Conservation (phyloP, 2,113 vertebrate species). For the Psittacus erithacus region DNA sequence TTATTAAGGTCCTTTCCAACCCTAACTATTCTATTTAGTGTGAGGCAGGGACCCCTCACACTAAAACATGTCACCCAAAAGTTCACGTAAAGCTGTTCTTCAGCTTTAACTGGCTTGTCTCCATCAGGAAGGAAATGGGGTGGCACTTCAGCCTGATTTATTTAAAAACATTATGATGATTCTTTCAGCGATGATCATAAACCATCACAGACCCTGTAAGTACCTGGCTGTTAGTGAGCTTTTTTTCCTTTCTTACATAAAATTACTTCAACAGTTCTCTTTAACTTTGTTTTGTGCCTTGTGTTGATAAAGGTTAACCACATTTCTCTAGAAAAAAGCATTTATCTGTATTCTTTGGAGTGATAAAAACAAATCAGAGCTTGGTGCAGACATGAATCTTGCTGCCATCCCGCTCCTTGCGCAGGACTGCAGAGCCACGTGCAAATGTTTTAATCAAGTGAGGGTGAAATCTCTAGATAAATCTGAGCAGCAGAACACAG, state of each 20-base stretch:
- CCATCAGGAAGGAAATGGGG: neutral
- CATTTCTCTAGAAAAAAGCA: neutral
- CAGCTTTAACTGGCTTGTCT: neutral
- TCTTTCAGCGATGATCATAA: neutral
- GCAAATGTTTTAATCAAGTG: neutral
- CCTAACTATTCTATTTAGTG: too few relatives aligned
- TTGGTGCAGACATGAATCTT: neutral
- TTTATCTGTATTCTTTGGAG: neutral
- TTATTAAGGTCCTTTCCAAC: too few relatives aligned
- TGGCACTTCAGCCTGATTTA: neutral
- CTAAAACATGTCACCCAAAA: too few relatives aligned
- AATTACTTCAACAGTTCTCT: neutral
- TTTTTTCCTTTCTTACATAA: neutral
- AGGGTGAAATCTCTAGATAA: neutral
- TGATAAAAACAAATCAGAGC: neutral
- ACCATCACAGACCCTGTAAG: neutral
- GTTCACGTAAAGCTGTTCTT: neutral
- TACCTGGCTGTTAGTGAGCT: neutral
- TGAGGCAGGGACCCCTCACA: too few relatives aligned
- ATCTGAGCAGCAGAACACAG: neutral
- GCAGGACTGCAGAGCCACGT: neutral
- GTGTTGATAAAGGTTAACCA: neutral
- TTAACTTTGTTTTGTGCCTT: neutral
- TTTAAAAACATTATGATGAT: neutral
- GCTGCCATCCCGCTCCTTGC: neutral